Evolutionary conservation across 2,113 vertebrate genomes (phyloP), one percentile per base, ranked within the genome.

Genomic region (Neomonachus schauinslandi): DNA sequence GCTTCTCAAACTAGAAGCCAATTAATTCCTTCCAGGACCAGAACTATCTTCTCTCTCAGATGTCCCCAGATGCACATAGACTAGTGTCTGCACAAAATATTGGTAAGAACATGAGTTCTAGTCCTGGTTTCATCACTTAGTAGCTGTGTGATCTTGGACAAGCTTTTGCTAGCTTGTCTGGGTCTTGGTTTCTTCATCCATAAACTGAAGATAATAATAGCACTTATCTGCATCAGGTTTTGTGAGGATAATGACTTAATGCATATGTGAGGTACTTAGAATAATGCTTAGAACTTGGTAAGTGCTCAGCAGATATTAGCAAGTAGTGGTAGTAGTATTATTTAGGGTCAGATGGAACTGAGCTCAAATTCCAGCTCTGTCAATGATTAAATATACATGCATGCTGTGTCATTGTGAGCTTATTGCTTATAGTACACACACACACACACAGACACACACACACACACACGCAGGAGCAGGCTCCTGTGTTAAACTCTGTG

Each of bases 161-260:
- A 91, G 10, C 18, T 85, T 85, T 76, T 42, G 42, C 5, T 94
- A 69, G 89, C 24, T 13, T 26, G 16, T 72, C 46, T 84, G 15
- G 33, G 24, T 92, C 39, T 88, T 53, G 16, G n/a, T 81, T 88
- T 88, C n/a, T 33, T 92, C 19, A 69, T 61, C 3, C 24, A 53
- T 80, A 82, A 89, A 63, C 16, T 83, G 28, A n/a, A 7, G 24
- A 16, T 92, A 67, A 89, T 61, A 84, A 11, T 76, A 89, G 42
- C 12, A 89, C 46, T 53, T 93, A 77, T 82, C 26, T 84, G 42
- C 19, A 72, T 33, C 57, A 7, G 16, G 21, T 84, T 92, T 89
- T 89, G 59, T 76, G 65, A 90, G 65, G 55, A 77, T 55, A 92
- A 91, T 67, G 63, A 97, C 19, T 94, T 80, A 69, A 77, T 85